Percentiles rank a stretch among this genome's conserved stretches.
These are phyloP conservation scores for Naso thynnoides DNA, from an alignment of 2,797 vertebrate species.

Conservation along the genomic window DNA sequence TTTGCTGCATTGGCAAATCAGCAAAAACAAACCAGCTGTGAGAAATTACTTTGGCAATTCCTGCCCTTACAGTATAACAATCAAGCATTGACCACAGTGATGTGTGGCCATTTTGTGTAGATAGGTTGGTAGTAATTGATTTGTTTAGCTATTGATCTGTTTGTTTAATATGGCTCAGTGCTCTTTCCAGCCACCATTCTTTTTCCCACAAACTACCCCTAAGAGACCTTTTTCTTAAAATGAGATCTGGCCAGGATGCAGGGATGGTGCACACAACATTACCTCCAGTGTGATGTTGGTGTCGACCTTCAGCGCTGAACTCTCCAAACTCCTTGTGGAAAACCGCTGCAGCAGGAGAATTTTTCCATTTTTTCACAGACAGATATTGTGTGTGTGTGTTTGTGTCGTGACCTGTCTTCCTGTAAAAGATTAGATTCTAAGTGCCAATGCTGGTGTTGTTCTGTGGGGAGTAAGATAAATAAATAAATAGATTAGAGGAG, in stretches of 20 bases:
- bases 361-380: constrained; percentile 43
- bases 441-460: constrained; percentile 75
- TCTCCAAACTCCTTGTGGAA: constrained; percentile 53
- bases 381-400: constrained; percentile 42
- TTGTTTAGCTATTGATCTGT: constrained; percentile 75
- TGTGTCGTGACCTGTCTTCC: constrained; percentile 68
- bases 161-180: constrained; percentile 60
- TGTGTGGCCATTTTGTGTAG: constrained; percentile 38
- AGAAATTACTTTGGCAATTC: constrained; percentile 26
- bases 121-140: constrained; percentile 66
- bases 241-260: constrained; percentile 32
- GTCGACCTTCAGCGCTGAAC: constrained; percentile 68
- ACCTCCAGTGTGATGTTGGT: constrained; percentile 44
- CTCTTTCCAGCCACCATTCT: constrained; percentile 36
- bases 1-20: constrained; percentile 67
- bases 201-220: constrained; percentile 43
- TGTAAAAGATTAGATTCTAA: constrained; percentile 74
- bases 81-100: constrained; percentile 30
- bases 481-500: constrained; percentile 67
- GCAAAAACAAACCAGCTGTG: constrained; percentile 36
- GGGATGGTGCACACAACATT: constrained; percentile 48
- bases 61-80: constrained; percentile 19
- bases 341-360: constrained; percentile 44
- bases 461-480: constrained; percentile 67
- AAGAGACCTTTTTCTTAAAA: constrained; percentile 55